phyloP scores from a whole-genome alignment of 2,797 vertebrate species.

The Miichthys miiuy region DNA sequence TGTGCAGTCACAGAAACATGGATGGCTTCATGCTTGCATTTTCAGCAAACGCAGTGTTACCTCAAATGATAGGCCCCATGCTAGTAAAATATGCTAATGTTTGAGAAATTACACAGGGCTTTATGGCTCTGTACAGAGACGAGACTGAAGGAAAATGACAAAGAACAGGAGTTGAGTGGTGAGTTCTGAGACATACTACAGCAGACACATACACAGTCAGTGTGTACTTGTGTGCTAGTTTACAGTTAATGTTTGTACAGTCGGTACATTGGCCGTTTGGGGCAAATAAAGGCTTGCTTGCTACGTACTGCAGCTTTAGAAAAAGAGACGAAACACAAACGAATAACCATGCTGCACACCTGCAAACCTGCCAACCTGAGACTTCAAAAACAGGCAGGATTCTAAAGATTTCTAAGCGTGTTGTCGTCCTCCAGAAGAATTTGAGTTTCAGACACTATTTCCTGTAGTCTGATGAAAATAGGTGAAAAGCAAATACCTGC shows the following conservation, averaged over 20 bases:
- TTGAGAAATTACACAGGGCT: not conserved
- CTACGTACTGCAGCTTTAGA: not conserved
- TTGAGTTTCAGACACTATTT: too few species aligned
- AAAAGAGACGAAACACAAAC: not conserved
- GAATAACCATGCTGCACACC: not conserved
- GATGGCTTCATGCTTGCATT: not conserved
- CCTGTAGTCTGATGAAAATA: too few species aligned
- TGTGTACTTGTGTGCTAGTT: not conserved
- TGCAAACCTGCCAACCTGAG: too few species aligned
- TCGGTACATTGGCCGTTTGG: not conserved
- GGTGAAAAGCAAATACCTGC: too few species aligned
- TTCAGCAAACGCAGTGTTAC: not conserved
- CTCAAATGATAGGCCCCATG: not conserved
- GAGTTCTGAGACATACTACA: too few species aligned
- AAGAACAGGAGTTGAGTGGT: not conserved
- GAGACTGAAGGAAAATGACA: not conserved
- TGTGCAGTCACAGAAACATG: not conserved
- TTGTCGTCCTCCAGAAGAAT: too few species aligned
- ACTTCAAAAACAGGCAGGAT: too few species aligned
- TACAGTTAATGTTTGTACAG: not conserved
- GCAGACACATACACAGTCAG: not conserved
- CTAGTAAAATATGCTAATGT: not conserved
- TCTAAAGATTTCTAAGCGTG: too few species aligned
- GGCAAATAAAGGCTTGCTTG: not conserved
- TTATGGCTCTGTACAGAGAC: constrained; percentile 4